phyloP scores from a whole-genome alignment of 2,888 invertebrate genomes.

The Drosophila emarginata region DNA sequence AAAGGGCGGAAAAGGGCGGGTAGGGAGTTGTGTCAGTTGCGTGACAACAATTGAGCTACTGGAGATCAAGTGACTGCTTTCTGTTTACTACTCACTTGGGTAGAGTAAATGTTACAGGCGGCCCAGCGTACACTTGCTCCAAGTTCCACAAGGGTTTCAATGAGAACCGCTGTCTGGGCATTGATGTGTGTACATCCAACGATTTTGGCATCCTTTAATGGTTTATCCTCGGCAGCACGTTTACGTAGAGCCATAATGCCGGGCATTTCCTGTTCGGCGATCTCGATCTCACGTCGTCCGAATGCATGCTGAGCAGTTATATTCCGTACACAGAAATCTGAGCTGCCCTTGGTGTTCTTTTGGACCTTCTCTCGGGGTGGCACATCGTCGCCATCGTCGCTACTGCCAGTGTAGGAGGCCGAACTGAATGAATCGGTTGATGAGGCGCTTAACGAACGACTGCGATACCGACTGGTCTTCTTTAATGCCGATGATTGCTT shows the following conservation, averaged over 20 bases:
- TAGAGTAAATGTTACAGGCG: constrained; percentile 98
- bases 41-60: constrained; percentile 65
- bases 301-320: constrained; percentile 94
- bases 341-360: constrained; percentile 91
- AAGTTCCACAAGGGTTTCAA: constrained; percentile 93
- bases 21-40: constrained; percentile 34
- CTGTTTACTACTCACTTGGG: constrained; percentile 86
- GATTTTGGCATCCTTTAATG: constrained; percentile 96
- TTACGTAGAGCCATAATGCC: constrained; percentile 97
- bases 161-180: constrained; percentile 97
- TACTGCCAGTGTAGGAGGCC: constrained; percentile 88
- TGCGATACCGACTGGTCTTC: constrained; percentile 93
- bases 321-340: constrained; percentile 97
- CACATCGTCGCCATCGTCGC: constrained; percentile 96
- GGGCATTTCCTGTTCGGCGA: constrained; percentile 99
- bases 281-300: constrained; percentile 97
- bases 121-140: constrained; percentile 98
- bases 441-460: constrained; percentile 95
- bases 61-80: constrained; percentile 54
- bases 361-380: constrained; percentile 97
- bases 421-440: constrained; percentile 96
- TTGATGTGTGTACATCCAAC: constrained; percentile 99
- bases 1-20: constrained; percentile 17
- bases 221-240: constrained; percentile 96
- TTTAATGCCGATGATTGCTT: constrained; percentile 89